These are phyloP conservation scores for Hippasteria phrygiana DNA, from an alignment of 53 echinoderm and acorn worm species.

Conservation along the genomic window DNA sequence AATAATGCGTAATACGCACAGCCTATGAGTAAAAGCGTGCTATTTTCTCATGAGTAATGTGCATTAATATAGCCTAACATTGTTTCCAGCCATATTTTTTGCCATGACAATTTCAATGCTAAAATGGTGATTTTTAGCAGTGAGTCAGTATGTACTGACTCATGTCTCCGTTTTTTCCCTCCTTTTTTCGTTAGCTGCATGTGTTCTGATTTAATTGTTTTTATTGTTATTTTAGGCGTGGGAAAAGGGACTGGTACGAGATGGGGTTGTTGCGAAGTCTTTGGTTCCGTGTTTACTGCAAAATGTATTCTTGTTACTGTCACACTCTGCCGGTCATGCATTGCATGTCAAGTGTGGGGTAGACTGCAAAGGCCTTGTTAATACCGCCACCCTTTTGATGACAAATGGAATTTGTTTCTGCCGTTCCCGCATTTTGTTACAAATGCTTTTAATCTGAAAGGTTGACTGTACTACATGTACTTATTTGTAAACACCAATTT, in stretches of 20 bases:
- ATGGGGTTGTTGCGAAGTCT: background rate
- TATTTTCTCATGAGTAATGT: too few relatives aligned
- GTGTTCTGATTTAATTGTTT: too few relatives aligned
- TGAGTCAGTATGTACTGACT: too few relatives aligned
- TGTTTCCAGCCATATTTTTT: too few relatives aligned
- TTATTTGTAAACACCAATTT: too few relatives aligned
- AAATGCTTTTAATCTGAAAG: background rate
- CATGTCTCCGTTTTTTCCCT: too few relatives aligned
- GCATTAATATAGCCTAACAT: too few relatives aligned
- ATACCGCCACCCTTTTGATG: background rate
- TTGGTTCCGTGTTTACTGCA: background rate
- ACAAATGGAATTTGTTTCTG: background rate
- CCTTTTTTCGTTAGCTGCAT: too few relatives aligned
- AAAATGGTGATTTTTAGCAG: too few relatives aligned
- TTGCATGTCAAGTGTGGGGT: background rate
- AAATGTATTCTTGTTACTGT: background rate
- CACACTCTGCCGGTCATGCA: background rate
- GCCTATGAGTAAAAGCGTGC: too few relatives aligned
- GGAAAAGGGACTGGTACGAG: background rate
- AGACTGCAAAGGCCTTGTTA: background rate
- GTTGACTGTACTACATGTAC: background rate
- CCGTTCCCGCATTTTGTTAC: background rate
- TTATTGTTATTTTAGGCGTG: background rate
- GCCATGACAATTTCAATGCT: too few relatives aligned
- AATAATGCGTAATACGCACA: too few relatives aligned